These are phyloP conservation scores for Erythrolamprus reginae DNA, from an alignment of 2,113 vertebrate genomes.

Conservation along the genomic window DNA sequence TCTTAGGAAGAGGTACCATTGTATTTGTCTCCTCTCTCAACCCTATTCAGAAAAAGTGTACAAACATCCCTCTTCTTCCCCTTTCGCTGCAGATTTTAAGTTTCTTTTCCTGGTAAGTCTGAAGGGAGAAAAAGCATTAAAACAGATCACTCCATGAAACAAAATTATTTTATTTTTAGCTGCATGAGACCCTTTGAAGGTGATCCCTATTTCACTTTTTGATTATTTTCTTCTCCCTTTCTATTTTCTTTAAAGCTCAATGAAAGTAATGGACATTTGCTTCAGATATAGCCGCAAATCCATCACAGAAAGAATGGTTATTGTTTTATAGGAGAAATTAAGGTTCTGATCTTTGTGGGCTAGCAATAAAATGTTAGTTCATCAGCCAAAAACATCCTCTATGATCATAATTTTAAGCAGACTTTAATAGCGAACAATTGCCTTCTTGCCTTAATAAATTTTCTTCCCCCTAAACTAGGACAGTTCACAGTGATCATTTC, in stretches of 20 bases:
- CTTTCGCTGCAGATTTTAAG: constrained; percentile 39
- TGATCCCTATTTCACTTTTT: constrained; percentile 61
- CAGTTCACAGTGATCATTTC: not conserved
- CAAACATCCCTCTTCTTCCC: constrained; percentile 13
- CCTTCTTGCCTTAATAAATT: not conserved
- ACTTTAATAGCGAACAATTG: not conserved
- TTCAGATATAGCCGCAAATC: constrained; percentile 30
- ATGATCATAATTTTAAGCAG: not conserved
- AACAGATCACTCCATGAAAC: constrained; percentile 54
- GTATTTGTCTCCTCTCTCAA: not conserved
- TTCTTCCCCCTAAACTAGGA: not conserved
- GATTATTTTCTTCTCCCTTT: constrained; percentile 19
- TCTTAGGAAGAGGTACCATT: too few species aligned
- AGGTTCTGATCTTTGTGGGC: constrained; percentile 31
- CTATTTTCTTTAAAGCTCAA: constrained; percentile 44
- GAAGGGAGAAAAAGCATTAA: constrained; percentile 50
- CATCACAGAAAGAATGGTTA: constrained; percentile 35
- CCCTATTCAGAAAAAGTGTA: not conserved
- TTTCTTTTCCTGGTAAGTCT: constrained; percentile 52
- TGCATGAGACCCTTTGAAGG: constrained; percentile 52
- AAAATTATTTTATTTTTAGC: constrained; percentile 63
- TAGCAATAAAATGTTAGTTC: constrained; percentile 8
- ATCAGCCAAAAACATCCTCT: constrained; percentile 24
- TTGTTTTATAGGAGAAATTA: constrained; percentile 39
- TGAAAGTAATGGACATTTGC: constrained; percentile 40